phyloP scores from a whole-genome alignment of 2,888 invertebrate genomes.

The Hirtodrosophila trivittata region DNA sequence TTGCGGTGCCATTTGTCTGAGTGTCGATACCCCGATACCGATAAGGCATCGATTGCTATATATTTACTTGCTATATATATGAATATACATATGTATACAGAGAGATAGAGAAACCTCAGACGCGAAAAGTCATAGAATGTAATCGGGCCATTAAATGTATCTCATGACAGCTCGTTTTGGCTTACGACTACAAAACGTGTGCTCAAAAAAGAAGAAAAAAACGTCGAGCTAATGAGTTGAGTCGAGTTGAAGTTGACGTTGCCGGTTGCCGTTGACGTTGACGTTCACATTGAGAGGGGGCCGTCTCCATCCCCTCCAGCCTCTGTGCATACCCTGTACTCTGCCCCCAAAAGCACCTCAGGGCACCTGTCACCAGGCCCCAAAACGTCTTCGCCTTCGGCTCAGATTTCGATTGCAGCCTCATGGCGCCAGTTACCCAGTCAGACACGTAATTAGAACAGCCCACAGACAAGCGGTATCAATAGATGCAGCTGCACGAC shows the following conservation, averaged over 20 bases:
- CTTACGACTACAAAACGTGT: constrained; percentile 51
- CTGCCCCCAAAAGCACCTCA: background rate
- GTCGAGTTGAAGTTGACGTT: no score
- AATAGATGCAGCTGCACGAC: background rate
- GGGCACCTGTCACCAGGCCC: background rate
- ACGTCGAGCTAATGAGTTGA: constrained; percentile 12
- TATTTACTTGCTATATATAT: background rate
- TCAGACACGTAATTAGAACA: constrained; percentile 55
- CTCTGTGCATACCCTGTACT: no score
- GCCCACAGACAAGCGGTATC: background rate
- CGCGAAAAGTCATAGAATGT: constrained; percentile 57
- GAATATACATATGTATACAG: background rate
- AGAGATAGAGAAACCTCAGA: constrained; percentile 26
- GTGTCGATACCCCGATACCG: constrained; percentile 14
- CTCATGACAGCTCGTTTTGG: constrained; percentile 38
- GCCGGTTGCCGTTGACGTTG: no score
- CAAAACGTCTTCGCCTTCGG: constrained; percentile 22
- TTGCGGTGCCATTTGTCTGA: constrained; percentile 31
- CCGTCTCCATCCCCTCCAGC: no score
- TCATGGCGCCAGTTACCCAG: constrained; percentile 57
- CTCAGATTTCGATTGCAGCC: constrained; percentile 58
- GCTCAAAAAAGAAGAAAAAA: constrained; percentile 13
- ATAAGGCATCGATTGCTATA: background rate
- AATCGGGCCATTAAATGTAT: constrained; percentile 63
- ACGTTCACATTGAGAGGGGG: no score